Base-by-base conservation (phyloP, 92 coral and sea anemone genomes). In the Blastomussa wellsi region DNA sequence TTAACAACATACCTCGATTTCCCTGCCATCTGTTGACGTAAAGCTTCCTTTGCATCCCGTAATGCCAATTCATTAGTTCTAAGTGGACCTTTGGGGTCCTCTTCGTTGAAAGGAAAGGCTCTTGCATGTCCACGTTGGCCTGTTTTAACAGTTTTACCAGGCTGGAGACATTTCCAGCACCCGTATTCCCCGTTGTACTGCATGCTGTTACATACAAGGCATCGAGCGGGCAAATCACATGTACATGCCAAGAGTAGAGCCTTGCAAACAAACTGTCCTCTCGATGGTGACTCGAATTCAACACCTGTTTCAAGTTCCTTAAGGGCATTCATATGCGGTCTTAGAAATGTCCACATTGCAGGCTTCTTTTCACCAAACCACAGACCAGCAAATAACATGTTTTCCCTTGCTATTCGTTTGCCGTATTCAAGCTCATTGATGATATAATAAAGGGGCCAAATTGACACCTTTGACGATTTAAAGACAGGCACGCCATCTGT, bases 401-500 rank as follows among this genome's bases (percentile, higher is more conserved):
- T 93, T 83, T 93, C 94, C 36, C 70, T 71, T 26, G 89, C 48
- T 86, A 91, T 79, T 82, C 90, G 48, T 77, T 93, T 93, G 9
- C 49, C 16, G 64, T 86, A 79, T 10, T 90, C 86, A 6, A 89
- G 89, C 51, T 93, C 90, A 71, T 91, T 93, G 64, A 91, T 89
- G n/a, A 88, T 49, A 20, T 86, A 67, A 73, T 79, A 91, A 5
- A 91, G 38, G 0, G 97, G 97, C 93, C 94, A 93, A 65, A 93
- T 91, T 26, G 91, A 89, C 17, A 91, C 84, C 36, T 91, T 93
- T 14, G 94, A 93, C 26, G 97, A 93, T 79, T 91, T 91, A 47
- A 93, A 93, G 14, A 91, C 93, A 2, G 97, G 93, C 29, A 93
- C 90, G 29, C 94, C 91, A 82, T 93, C 94, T 16, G 94, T 88